Conservation (phyloP, 1,140 invertebrate genomes). For the Monochamus saltuarius region DNA sequence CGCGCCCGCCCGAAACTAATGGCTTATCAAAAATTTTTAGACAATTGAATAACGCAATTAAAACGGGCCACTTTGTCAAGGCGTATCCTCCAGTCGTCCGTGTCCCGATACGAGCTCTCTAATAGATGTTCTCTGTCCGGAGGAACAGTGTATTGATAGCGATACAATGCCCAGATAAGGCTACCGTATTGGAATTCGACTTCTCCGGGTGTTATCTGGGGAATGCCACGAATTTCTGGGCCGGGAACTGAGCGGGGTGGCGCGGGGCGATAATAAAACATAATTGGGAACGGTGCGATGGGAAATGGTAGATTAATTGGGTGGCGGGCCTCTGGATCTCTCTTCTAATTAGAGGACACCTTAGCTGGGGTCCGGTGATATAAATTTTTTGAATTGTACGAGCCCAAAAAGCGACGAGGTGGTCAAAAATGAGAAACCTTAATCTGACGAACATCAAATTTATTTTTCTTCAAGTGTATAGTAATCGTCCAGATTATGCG, state of each 20-base stretch:
- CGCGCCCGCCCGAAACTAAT: conserved; percentile 14
- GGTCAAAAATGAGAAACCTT: no score
- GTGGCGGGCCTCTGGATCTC: no score
- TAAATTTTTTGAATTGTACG: no score
- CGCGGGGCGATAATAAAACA: background rate
- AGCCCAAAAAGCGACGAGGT: no score
- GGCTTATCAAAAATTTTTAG: conserved; percentile 25
- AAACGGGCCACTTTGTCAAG: conserved; percentile 37
- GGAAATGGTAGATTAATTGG: no score
- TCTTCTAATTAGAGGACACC: no score
- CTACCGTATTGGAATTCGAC: conserved; percentile 21
- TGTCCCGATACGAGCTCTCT: conserved; percentile 27
- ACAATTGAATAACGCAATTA: conserved; percentile 41
- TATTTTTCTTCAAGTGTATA: no score
- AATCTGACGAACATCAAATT: no score
- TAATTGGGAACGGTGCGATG: no score
- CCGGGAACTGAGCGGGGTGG: background rate
- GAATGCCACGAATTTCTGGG: conserved; percentile 10
- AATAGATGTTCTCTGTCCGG: conserved; percentile 37
- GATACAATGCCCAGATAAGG: conserved; percentile 19
- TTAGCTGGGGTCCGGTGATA: no score
- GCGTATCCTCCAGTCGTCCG: conserved; percentile 11
- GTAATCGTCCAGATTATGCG: no score
- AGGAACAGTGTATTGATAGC: conserved; percentile 20
- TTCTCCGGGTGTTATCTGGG: conserved; percentile 18